Conservation (phyloP, 2,797 vertebrate genomes). For the Staurois parvus region DNA sequence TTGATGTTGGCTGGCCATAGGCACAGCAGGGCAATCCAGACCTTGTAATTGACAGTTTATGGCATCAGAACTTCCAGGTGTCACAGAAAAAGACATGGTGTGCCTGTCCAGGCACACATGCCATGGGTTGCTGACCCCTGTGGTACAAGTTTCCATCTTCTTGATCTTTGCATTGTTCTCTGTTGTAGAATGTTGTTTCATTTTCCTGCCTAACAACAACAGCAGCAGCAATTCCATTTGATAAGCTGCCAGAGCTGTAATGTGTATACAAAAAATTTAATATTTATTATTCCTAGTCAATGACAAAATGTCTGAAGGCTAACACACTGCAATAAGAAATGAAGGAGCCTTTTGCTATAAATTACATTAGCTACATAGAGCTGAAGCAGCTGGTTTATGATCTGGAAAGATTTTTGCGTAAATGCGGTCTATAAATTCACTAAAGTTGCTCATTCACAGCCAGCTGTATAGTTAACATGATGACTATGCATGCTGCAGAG, state of each 20-base stretch:
- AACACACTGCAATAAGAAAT: not conserved
- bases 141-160: not conserved
- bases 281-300: not conserved
- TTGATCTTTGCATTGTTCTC: not conserved
- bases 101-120: too few relatives aligned
- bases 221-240: constrained; percentile 7
- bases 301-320: not conserved
- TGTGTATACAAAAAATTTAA: not conserved
- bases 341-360: not conserved
- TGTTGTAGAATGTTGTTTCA: not conserved
- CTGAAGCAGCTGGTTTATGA: not conserved
- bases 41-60: too few relatives aligned
- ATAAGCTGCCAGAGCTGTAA: not conserved
- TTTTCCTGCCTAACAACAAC: not conserved
- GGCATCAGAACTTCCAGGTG: too few relatives aligned
- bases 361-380: not conserved
- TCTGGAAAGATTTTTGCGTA: not conserved
- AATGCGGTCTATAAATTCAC: too few relatives aligned
- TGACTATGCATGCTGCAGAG: too few relatives aligned
- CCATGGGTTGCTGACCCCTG: too few relatives aligned
- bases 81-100: too few relatives aligned
- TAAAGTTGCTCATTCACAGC: too few relatives aligned
- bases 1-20: too few relatives aligned
- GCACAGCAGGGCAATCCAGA: too few relatives aligned
- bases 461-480: too few relatives aligned